A percentile compares a stretch with the other conserved stretches of the same genome.
These are phyloP conservation scores for Lissocephala sabroskyi DNA, from an alignment of 2,888 invertebrate genomes.

Conservation along the genomic window DNA sequence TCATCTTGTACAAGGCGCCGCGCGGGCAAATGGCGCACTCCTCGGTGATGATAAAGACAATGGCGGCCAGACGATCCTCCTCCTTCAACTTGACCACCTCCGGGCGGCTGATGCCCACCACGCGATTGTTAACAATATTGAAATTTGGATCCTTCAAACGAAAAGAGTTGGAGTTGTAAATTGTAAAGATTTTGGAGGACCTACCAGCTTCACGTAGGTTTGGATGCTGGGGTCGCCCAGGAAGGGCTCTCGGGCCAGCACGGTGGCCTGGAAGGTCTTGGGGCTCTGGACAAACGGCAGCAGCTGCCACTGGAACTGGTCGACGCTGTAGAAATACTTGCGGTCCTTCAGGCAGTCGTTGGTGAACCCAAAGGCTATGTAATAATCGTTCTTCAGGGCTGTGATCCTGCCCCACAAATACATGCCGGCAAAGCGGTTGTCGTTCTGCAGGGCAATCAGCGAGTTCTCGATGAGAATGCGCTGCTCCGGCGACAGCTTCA, in stretches of 20 bases:
- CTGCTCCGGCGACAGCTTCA: slow-evolving; percentile 82
- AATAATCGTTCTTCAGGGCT: slow-evolving; percentile 85
- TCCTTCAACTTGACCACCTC: slow-evolving; percentile 79
- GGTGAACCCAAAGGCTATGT: slow-evolving; percentile 84
- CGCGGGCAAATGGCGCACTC: slow-evolving; percentile 86
- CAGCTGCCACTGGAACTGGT: slow-evolving; percentile 81
- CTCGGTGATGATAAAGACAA: slow-evolving; percentile 80
- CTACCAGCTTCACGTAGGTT: slow-evolving; percentile 61
- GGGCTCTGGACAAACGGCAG: slow-evolving; percentile 73
- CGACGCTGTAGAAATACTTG: slow-evolving; percentile 84
- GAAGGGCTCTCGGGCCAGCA: slow-evolving; percentile 63
- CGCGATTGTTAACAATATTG: slow-evolving; percentile 73
- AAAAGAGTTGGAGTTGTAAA: neutral
- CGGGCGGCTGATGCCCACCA: slow-evolving; percentile 71
- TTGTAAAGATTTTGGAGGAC: neutral
- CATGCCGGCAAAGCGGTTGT: slow-evolving; percentile 86
- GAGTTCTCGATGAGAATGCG: slow-evolving; percentile 83
- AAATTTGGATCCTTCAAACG: slow-evolving; percentile 74
- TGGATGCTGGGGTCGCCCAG: slow-evolving; percentile 65
- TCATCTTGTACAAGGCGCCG: slow-evolving; percentile 82
- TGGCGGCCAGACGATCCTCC: slow-evolving; percentile 83
- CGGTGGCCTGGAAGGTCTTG: slow-evolving; percentile 69
- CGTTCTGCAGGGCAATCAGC: slow-evolving; percentile 83
- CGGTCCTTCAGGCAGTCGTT: slow-evolving; percentile 82
- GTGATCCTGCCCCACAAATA: slow-evolving; percentile 91